Evolutionary conservation across 2,113 vertebrate species (phyloP).

Genomic region (Cryptomyrus ogoouensis): DNA sequence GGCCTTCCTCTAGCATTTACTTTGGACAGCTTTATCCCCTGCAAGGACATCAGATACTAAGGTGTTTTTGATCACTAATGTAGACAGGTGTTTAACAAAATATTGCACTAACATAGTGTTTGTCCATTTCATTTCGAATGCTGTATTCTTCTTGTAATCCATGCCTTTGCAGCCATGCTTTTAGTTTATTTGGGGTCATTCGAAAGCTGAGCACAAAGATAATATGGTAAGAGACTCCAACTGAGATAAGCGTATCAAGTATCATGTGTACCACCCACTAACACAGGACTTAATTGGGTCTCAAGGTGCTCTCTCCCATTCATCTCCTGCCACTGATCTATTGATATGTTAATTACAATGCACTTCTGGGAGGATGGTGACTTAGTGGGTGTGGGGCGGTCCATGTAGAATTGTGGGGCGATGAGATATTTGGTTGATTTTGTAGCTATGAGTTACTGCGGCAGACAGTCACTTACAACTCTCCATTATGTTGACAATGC

Average conservation of each 20-base stretch:
- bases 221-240: neutral
- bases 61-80: neutral
- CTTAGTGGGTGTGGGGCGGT: neutral
- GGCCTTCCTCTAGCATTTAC: neutral
- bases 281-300: conserved; percentile 9
- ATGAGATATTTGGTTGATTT: neutral
- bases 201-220: conserved; percentile 2
- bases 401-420: neutral
- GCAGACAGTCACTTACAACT: neutral
- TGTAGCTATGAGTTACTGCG: neutral
- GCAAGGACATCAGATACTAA: neutral
- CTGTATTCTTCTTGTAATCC: neutral
- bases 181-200: neutral
- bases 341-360: conserved; percentile 15
- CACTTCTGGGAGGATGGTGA: neutral
- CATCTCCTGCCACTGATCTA: neutral
- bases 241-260: conserved; percentile 11
- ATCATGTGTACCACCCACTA: neutral
- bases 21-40: neutral
- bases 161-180: neutral
- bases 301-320: neutral
- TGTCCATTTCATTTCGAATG: neutral
- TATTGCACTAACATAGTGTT: neutral
- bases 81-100: neutral
- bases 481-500: neutral